Evolutionary conservation across 2,888 invertebrate species (phyloP), one percentile per base, ranked within the genome.

Genomic region (Acanthosepion lycidas): DNA sequence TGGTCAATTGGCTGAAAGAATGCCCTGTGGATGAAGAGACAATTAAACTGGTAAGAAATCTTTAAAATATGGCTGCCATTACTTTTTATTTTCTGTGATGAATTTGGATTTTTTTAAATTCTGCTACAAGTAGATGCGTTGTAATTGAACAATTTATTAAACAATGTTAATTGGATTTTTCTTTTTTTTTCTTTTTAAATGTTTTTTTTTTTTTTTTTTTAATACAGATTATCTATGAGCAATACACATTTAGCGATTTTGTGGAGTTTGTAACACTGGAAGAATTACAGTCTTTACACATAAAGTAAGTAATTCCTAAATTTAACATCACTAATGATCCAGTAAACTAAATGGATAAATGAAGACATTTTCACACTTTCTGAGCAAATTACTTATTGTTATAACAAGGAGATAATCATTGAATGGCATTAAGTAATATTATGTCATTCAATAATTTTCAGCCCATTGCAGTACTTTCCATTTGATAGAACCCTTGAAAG

Each of bases 191-290:
- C 95, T 99, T 98, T 97, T 42, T 42, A 42, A 98, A 98, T 0
- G 98, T 99, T 95, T 98, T 98, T 55, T 99, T 99, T 98, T 98
- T 55, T 99, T 99, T 97, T 51, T 94, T 28, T 53, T 94, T 33
- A 78, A 94, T 95, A 6, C 95, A 96, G 96, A 95, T 96, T 23
- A 95, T 96, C 94, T 95, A 95, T 91, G 96, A 96, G 95, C 96
- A 96, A 94, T 96, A 96, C 95, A 96, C 95, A 15, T 93, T 96
- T 91, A 95, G 95, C 91, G 96, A 96, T 94, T 98, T 99, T 94
- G 97, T 99, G 95, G 98, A 98, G 95, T 98, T 98, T 96, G 98
- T 99, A 96, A 98, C 98, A 42, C 98, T 99, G 96, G 98, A 99
- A 94, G 99, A 99, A 97, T 97, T 99, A 94, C 98, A 98, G 94